Base-by-base conservation (phyloP, 2,888 invertebrate species). In the Bhutanitis thaidina region DNA sequence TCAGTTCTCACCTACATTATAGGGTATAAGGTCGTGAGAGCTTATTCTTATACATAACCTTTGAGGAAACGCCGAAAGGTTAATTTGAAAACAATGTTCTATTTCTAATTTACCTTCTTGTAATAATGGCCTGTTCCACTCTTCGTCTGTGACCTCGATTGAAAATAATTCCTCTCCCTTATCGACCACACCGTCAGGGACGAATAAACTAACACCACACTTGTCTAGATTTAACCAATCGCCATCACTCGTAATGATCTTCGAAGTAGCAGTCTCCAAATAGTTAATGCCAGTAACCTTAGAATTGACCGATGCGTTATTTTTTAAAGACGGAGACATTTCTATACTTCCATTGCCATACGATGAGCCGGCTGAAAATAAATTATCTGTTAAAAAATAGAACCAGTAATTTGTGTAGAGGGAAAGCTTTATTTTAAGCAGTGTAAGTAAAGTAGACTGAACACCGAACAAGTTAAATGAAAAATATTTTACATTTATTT, bases 141-240 rank as follows among this genome's bases (percentile, higher is more conserved):
- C 97, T 71, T 98, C 97, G 70, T 96, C 94, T 44, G 97, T 93
- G 50, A 98, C 94, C 58, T 97, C 96, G 57, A 98, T 86, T 62
- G 96, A 97, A 54, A 98, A 92, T 71, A 97, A 93, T 74, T 96
- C 96, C 52, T 94, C 92, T 9, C 94, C 93, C 65, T 95, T 93
- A 14, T 94, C 93, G n/a, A 98, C 91, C 0, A 97, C 95, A 58
- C 96, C 95, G 77, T 98, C 97, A 40, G 98, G 97, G 46, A 98
- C 92, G 25, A 95, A 94, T 62, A 98, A 88, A 70, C 94, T 93
- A 41, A 97, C 94, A 37, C 95, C 95, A 58, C 94, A 93, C 69
- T 94, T 94, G 49, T 94, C 93, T 43, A 97, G 75, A 76, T 90
- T 91, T 60, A 94, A 65, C 80, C 91, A 92, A 16, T 91, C 93